Base-by-base conservation (phyloP, 1,140 invertebrate genomes). In the Whitmania pigra region DNA sequence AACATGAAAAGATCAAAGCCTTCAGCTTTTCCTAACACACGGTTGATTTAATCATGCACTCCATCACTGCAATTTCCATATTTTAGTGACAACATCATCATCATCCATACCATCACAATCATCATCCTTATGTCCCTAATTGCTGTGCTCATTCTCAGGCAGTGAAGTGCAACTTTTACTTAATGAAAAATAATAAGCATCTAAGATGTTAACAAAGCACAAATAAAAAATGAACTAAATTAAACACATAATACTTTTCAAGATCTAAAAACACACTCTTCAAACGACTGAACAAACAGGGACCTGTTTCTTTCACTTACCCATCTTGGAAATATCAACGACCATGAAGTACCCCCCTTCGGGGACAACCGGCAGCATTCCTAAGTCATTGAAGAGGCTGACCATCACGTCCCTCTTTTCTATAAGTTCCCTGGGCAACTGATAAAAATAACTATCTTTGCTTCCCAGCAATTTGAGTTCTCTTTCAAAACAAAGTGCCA, bases 331-430 rank as follows among this genome's bases (percentile, higher is more conserved):
- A 88, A 92, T 96, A 81, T 98, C 90, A 3, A 92, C 93, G 17
- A 98, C 79, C 85, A 99, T 91, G 80, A 99, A 98, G 81, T 97
- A 99, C 0, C 95, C 95, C 20, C 92, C 94, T 69, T 98, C 90
- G 0, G 96, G 96, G 66, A 97, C 85, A 0, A 91, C 93, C 0
- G 94, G 93, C 22, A 86, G 87, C 87, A 99, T 90, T 0, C 92
- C 94, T 71, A 88, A 87, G 7, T 92, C 88, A 13, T 75, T 79
- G 1, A 97, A 81, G 66, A 89, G 86, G 77, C 88, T 88, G 0
- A 87, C 89, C 83, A 98, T 73, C 75, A 84, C 88, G 79, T 98
- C 90, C 29, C 94, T 82, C 82, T 99, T 99, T 13, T 87, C 83
- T 74, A 88, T 76, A 25, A 99, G 82, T 79, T 94, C 90, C 27